Percentiles rank a stretch among this genome's conserved stretches.
These are phyloP conservation scores for Neotragus pygmaeus DNA, from an alignment of 2,113 vertebrate genomes.

Conservation along the genomic window DNA sequence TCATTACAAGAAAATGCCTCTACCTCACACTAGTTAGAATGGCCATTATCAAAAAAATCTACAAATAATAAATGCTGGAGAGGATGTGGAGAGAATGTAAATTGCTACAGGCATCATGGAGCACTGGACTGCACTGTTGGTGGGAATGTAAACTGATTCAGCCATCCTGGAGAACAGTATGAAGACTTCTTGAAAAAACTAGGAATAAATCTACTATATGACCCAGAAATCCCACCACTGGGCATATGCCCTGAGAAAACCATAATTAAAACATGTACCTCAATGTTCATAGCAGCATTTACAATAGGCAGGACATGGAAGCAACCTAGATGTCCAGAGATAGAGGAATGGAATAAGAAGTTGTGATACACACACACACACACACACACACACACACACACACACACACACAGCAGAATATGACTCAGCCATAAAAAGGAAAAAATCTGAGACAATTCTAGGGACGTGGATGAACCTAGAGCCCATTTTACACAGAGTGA, in stretches of 20 bases:
- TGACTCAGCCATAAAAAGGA: not conserved
- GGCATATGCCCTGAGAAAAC: not conserved
- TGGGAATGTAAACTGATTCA: not conserved
- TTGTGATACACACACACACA: not conserved
- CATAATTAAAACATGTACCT: not conserved
- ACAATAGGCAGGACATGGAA: not conserved
- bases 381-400: not conserved
- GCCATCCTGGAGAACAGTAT: not conserved
- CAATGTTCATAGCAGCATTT: not conserved
- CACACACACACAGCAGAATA: not conserved
- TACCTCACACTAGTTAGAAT: not conserved
- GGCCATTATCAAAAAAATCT: not conserved
- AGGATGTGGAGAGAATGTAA: not conserved
- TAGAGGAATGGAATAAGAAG: not conserved
- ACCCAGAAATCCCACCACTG: not conserved
- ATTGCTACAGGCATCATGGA: not conserved
- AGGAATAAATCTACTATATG: not conserved
- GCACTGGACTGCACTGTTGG: not conserved
- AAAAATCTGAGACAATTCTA: not conserved
- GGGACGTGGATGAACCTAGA: not conserved
- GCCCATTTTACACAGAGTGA: not conserved
- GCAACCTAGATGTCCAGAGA: not conserved
- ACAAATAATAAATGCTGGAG: not conserved
- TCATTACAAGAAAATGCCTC: not conserved
- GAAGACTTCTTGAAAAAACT: not conserved